Percentiles rank a stretch among this genome's conserved stretches.
Evolutionary conservation across 2,797 vertebrate species (phyloP).

Genomic region (Acestrorhynchus altus): DNA sequence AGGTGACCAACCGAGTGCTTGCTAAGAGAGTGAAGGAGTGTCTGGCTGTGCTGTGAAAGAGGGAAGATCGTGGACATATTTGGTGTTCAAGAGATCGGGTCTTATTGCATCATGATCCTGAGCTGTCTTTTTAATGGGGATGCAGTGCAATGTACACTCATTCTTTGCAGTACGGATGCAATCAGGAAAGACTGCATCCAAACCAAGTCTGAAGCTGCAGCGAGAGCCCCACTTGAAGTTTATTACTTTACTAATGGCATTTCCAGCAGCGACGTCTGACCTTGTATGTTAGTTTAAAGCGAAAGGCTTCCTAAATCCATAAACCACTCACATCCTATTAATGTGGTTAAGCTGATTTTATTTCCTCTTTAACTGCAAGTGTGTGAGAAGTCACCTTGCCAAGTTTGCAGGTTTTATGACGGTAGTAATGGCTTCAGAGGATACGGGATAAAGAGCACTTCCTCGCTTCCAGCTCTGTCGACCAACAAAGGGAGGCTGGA

Average conservation of each 20-base stretch:
- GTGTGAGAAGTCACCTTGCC: constrained; percentile 77
- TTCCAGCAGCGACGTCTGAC: not conserved
- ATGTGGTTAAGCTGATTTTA: constrained; percentile 76
- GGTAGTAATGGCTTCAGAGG: constrained; percentile 72
- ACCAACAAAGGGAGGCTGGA: constrained; percentile 59
- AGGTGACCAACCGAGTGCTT: not conserved
- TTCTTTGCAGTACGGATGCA: too few relatives aligned
- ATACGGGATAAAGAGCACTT: constrained; percentile 65
- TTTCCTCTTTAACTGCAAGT: constrained; percentile 71
- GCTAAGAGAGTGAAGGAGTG: constrained; percentile 4
- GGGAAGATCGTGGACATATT: not conserved
- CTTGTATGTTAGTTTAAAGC: constrained; percentile 68
- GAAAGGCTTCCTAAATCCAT: constrained; percentile 67
- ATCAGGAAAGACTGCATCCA: not conserved
- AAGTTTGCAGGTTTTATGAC: constrained; percentile 76
- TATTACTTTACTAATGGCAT: not conserved
- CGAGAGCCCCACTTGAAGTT: not conserved
- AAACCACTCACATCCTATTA: constrained; percentile 73
- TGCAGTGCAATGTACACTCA: not conserved
- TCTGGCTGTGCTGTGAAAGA: not conserved
- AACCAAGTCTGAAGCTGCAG: not conserved
- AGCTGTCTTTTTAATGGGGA: not conserved
- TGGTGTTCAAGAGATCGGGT: not conserved
- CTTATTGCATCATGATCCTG: not conserved
- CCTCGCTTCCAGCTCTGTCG: constrained; percentile 55